Conservation (phyloP, 2,888 invertebrate genomes). For the Polydesmus complanatus region DNA sequence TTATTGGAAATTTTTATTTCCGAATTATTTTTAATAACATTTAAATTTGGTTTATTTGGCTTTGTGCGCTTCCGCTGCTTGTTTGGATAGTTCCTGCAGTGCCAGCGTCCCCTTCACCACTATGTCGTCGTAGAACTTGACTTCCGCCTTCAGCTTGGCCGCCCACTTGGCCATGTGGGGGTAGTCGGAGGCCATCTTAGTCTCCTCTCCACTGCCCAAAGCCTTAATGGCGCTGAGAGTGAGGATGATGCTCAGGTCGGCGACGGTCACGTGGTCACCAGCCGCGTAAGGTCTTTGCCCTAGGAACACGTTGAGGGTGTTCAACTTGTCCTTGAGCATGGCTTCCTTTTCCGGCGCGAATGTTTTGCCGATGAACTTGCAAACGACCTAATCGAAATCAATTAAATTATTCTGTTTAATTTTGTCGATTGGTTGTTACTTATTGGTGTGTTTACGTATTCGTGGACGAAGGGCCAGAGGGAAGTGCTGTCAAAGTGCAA, state of each 20-base stretch:
- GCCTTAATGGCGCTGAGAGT: not conserved
- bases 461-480: not conserved
- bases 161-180: constrained; percentile 1
- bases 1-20: too few species aligned
- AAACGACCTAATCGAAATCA: not conserved
- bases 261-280: constrained; percentile 6
- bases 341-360: not conserved
- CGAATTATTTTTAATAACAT: too few species aligned
- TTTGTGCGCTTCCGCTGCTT: too few species aligned
- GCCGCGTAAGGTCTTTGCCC: not conserved
- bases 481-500: not conserved
- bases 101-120: not conserved
- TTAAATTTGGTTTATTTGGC: too few species aligned
- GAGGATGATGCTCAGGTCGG: constrained; percentile 11
- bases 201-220: too few species aligned
- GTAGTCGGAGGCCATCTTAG: not conserved
- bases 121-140: constrained; percentile 9
- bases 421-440: not conserved
- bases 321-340: not conserved
- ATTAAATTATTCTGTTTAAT: not conserved
- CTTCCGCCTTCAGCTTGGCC: not conserved
- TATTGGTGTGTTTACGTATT: not conserved
- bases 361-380: not conserved
- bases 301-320: not conserved
- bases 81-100: too few species aligned